Base-by-base conservation (phyloP, 2,113 vertebrate species). In the Lanius ludovicianus region DNA sequence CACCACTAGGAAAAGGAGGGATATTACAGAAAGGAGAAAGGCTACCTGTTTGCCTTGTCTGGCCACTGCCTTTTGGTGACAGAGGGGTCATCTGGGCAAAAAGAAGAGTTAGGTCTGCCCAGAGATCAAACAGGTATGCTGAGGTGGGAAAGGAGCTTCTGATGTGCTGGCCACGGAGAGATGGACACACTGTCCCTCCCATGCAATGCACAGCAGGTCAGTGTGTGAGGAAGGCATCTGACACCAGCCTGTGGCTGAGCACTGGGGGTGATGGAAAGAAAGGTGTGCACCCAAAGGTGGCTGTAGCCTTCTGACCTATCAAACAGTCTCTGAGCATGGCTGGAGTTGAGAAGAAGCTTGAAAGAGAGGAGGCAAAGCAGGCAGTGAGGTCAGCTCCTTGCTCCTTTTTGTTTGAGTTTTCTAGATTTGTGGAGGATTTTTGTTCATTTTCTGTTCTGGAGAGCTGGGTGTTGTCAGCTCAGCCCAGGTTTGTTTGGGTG, bases 71-170 rank as follows among this genome's bases (percentile, higher is more conserved):
- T 79, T 89, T 76, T 41, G 24, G 23, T 17, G 28, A 30, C 33
- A 70, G 44, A 35, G 35, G 52, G 9, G 5, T 57, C 5, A 6
- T 18, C 27, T 24, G 6, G 2, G 30, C 8, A 6, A 41, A 73
- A 44, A 56, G 16, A 55, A 6, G 15, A 3, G 2, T 63, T 27
- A 33, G 41, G 8, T 81, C 15, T 83, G 42, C 49, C 37, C 3
- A 5, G 37, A 23, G 7, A 37, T 13, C 2, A 8, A 59, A 31
- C 63, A 64, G 31, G 0, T 16, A 1, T 5, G 9, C 16, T 75
- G 80, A 30, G 24, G 17, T 63, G 23, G 63, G 33, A 59, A 56
- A 28, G 60, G 47, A 74, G 47, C 12, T 76, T 47, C 46, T 85
- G 55, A 4, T 13, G 20, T 46, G 57, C 28, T 59, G 52, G 7